Conservation (phyloP, 1,140 invertebrate species). For the Euborellia annulipes region DNA sequence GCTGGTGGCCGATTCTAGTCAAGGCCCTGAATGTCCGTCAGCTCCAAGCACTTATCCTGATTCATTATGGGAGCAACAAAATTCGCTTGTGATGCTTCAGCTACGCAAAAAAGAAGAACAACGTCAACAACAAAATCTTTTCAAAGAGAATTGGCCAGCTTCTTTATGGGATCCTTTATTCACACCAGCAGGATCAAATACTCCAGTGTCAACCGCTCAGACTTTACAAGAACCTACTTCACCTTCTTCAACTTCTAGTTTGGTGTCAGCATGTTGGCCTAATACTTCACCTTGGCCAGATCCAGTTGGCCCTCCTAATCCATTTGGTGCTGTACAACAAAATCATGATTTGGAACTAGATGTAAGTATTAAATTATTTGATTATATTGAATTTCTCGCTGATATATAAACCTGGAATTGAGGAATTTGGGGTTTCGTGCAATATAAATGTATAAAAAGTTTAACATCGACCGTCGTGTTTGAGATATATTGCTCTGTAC, state of each 20-base stretch:
- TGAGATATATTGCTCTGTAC: no score
- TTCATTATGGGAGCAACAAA: no score
- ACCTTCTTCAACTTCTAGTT: conserved; percentile 12
- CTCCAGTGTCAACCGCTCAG: conserved; percentile 5
- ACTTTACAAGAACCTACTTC: conserved; percentile 10
- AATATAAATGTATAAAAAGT: no score
- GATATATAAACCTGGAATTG: no score
- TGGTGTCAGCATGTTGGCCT: conserved; percentile 16
- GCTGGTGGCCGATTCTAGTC: no score
- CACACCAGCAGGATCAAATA: conserved; percentile 26
- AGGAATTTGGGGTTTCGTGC: no score
- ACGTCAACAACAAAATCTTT: background rate
- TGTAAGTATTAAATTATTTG: conserved; percentile 1
- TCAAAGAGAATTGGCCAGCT: conserved; percentile 27
- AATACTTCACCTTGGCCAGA: conserved; percentile 15
- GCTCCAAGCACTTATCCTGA: no score
- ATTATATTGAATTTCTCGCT: background rate
- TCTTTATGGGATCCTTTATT: conserved; percentile 33
- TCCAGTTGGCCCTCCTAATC: conserved; percentile 18
- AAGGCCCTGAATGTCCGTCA: no score
- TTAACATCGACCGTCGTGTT: no score
- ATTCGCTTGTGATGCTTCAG: no score
- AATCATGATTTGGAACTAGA: conserved; percentile 5
- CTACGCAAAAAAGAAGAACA: background rate
- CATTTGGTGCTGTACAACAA: conserved; percentile 9